phyloP scores from a whole-genome alignment of 2,888 invertebrate genomes.

The Craniophora ligustri region DNA sequence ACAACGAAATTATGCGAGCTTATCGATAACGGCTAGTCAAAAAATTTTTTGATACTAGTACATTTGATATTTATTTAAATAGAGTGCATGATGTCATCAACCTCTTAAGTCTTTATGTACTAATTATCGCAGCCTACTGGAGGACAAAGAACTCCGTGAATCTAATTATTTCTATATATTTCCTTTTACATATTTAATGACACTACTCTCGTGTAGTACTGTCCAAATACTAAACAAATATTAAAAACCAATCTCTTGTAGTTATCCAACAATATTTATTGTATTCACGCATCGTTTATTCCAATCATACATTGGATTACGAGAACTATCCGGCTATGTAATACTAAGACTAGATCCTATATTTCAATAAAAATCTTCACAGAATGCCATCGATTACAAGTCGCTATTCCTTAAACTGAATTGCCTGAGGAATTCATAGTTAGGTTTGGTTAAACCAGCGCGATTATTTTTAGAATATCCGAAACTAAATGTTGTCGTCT shows the following conservation, averaged over 20 bases:
- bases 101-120: neutral
- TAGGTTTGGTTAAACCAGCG: slow-evolving; percentile 21
- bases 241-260: slow-evolving; percentile 27
- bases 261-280: slow-evolving; percentile 59
- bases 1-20: slow-evolving; percentile 29
- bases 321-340: slow-evolving; percentile 43
- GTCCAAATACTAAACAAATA: too few relatives aligned
- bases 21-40: slow-evolving; percentile 23
- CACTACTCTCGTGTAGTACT: too few relatives aligned
- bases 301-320: slow-evolving; percentile 44
- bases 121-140: neutral
- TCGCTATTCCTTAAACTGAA: slow-evolving; percentile 24
- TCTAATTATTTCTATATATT: too few relatives aligned
- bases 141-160: neutral
- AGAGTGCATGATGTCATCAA: neutral
- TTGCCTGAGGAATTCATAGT: slow-evolving; percentile 41
- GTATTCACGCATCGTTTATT: slow-evolving; percentile 57
- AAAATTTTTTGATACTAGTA: slow-evolving; percentile 16
- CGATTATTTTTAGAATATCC: too few relatives aligned
- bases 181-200: too few relatives aligned
- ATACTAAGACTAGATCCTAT: slow-evolving; percentile 9
- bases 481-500: neutral
- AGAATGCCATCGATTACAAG: slow-evolving; percentile 7
- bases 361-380: slow-evolving; percentile 7
- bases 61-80: neutral